Evolutionary conservation across 2,113 vertebrate genomes (phyloP), one percentile per base, ranked within the genome.

Genomic region (Mionectes macconnelli): DNA sequence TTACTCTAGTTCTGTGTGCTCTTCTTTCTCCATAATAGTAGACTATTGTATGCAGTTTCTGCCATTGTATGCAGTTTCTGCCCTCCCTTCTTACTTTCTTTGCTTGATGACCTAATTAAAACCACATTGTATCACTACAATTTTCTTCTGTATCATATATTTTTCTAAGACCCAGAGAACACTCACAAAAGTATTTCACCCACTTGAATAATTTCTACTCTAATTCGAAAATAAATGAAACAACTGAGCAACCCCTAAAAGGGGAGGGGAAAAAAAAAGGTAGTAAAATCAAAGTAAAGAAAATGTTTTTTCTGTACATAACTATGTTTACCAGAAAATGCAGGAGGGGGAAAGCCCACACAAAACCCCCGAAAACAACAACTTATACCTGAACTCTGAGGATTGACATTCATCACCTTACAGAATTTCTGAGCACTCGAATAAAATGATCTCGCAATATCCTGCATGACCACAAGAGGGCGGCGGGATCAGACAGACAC

Each of bases 401-500:
- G n/a, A 5, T 11, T 39, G 8, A 23, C 12, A 22, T 12, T 73
- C 16, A 39, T 6, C 12, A 0, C 19, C 4, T 14, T 14, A 8
- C 3, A 76, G 17, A 42, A 22, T 56, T 57, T 30, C 60, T 7
- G 10, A 35, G 57, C 18, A 0, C 21, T 8, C 4, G 2, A 9
- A 3, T 12, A 21, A 85, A 67, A 53, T 31, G 10, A 16, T 77
- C 6, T 2, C 81, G 83, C 74, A 74, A 10, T 89, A 53, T 52
- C 3, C 45, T 33, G 12, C 7, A 13, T 14, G 55, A 8, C 27
- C 90, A 80, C 90, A 49, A 84, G 93, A 93, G 93, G 92, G 88
- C 59, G 22, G 47, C 21, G 0, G 2, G 21, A 21, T 12, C 49
- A 23, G n/a, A 5, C 2, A 18, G 10, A 44, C 3, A 1, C 2